phyloP scores from a whole-genome alignment of 2,888 invertebrate species.

The Buathra laborator region DNA sequence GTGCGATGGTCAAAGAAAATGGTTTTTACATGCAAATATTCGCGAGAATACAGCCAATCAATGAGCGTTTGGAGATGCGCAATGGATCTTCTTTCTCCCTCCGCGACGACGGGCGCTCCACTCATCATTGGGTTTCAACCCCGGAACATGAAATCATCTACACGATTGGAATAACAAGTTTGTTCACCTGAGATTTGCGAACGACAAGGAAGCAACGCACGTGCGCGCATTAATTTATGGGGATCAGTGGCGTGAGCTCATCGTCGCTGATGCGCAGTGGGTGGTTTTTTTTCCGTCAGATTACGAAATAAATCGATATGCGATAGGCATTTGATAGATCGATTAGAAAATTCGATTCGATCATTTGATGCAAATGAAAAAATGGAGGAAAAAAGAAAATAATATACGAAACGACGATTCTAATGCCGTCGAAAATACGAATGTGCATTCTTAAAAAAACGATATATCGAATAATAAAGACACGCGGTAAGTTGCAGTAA shows the following conservation, averaged over 20 bases:
- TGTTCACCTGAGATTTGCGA: conserved; percentile 33
- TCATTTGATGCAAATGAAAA: conserved; percentile 4
- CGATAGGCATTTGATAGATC: not conserved
- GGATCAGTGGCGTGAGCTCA: not conserved
- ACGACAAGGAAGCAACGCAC: not conserved
- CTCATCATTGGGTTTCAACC: too few relatives aligned
- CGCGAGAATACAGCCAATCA: not conserved
- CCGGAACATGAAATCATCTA: not conserved
- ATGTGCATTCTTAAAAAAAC: not conserved
- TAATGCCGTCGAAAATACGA: too few relatives aligned
- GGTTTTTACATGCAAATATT: not conserved
- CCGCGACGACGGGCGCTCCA: too few relatives aligned
- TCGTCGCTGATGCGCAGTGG: not conserved
- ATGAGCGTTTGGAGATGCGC: not conserved
- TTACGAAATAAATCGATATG: not conserved
- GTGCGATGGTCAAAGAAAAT: not conserved
- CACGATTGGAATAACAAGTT: conserved; percentile 49
- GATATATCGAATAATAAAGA: not conserved
- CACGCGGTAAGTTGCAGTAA: not conserved
- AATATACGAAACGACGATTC: not conserved
- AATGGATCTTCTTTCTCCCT: not conserved
- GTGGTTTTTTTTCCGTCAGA: not conserved
- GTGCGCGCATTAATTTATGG: not conserved
- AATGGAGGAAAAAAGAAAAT: not conserved
- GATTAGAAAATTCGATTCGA: not conserved